Evolutionary conservation across 2,797 vertebrate genomes (phyloP), one percentile per base, ranked within the genome.

Genomic region (Labeo calbasu): DNA sequence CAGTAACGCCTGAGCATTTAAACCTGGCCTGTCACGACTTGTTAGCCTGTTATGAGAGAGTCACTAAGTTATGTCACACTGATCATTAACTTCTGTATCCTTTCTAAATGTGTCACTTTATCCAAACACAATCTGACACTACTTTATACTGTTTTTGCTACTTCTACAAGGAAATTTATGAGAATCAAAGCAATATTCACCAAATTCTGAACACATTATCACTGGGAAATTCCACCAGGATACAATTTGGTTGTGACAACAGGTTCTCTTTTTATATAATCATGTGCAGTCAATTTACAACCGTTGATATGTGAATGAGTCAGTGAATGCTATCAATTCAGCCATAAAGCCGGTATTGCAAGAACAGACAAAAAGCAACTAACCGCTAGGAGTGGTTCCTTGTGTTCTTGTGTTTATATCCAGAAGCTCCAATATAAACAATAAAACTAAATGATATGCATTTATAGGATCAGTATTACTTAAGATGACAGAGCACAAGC

Each of bases 1-100:
- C 15, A 43, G 32, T 73, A 25, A 72, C 14, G 8, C 53, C 48
- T 73, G 73, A 86, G 19, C 69, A 84, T 79, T 88, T 70, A 79
- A 76, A 36, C 61, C 66, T n/a, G 68, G n/a, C 50, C 15, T 73
- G 75, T n/a, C 25, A 19, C 4, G 53, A 84, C 73, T 15, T 68
- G 82, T 79, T 81, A 15, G 46, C 25, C 46, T 61, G 21, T 75
- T 66, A 40, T 61, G n/a, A 40, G 11, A 76, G 63, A 43, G 70
- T 63, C 71, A 5, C 19, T 28, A 32, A 81, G 61, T 46, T 80
- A 32, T 75, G 28, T 80, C 50, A 72, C 19, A 40, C 28, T 51
- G 55, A 72, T 81, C 17, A 63, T 21, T 61, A 59, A 57, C 69
- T 43, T 71, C 48, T 32, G 3, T 25, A n/a, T 68, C 50, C 14